These are phyloP conservation scores for Gymnorhina tibicen DNA, from an alignment of 2,113 vertebrate genomes.

Conservation along the genomic window DNA sequence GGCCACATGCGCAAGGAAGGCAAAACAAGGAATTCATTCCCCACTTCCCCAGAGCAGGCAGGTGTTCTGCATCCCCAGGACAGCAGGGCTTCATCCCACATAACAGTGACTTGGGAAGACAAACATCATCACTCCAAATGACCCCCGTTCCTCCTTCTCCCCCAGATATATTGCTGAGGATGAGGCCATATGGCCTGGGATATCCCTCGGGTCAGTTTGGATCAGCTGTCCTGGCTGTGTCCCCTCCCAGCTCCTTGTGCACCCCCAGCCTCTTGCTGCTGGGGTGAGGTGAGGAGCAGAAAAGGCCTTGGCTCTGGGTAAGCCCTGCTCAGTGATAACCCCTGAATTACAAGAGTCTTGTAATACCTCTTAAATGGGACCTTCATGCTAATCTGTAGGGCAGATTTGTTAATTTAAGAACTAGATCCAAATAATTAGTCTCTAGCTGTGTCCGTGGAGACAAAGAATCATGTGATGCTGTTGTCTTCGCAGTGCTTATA, in stretches of 20 bases:
- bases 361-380: not conserved
- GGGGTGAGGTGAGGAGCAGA: not conserved
- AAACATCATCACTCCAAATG: accelerated
- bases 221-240: not conserved
- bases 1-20: accelerated
- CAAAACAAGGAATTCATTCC: not conserved
- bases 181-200: accelerated
- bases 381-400: not conserved
- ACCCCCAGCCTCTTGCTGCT: not conserved
- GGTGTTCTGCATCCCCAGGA: not conserved
- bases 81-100: accelerated
- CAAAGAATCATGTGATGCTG: not conserved
- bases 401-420: not conserved
- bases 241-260: not conserved
- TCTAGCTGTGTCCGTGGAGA: not conserved
- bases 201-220: not conserved
- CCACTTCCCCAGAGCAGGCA: not conserved
- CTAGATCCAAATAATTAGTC: not conserved
- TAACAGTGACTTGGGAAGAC: not conserved
- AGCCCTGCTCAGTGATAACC: not conserved
- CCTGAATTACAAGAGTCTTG: not conserved
- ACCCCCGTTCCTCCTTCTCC: not conserved
- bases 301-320: not conserved
- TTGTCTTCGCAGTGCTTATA: not conserved
- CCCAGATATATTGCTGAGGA: not conserved